Base-by-base conservation (phyloP, 2,888 invertebrate genomes). In the Eupeodes luniger region DNA sequence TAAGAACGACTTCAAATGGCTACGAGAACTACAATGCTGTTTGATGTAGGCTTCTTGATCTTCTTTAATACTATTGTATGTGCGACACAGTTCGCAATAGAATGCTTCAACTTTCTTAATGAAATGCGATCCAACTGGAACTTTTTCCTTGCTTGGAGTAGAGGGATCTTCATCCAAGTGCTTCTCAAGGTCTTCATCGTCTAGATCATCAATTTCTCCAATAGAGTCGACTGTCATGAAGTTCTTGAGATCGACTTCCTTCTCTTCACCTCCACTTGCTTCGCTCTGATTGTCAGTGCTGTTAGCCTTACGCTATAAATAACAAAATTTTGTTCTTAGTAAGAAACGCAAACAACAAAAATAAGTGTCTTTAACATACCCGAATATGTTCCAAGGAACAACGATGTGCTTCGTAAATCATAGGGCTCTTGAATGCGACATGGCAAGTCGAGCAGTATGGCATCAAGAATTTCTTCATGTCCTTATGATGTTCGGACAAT, bases 341-440 rank as follows among this genome's bases (percentile, higher is more conserved):
- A 9, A 34, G 27, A 27, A 27, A 1, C 3, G 40, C 5, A 40
- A 5, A 9, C 7, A 59, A 4, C 7, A 14, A 59, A n/a, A 59
- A 4, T 7, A 34, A 59, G 5, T 3, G 27, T 2, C 27, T 34
- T 9, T 1, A 64, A 19, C 10, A n/a, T 93, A 97, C 97, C 95
- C 96, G 96, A 44, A 97, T 95, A 91, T 97, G 97, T 83, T 96
- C 96, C 90, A 97, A 94, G 0, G 97, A 96, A 92, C 97, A 96
- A 89, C 97, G 95, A 93, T 98, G 98, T 88, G 96, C 96, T 92
- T 98, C 97, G 92, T 96, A 97, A 16, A 96, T 94, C 97, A 97
- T 97, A 14, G 97, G 97, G 89, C 97, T 97, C 91, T 96, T 96
- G 94, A 97, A 97, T 55, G 96, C 95, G 90, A 96, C 94, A 83